A percentile compares a stretch with the other conserved stretches of the same genome.
Evolutionary conservation across 2,797 vertebrate genomes (phyloP).

Genomic region (Myripristis jacobus): DNA sequence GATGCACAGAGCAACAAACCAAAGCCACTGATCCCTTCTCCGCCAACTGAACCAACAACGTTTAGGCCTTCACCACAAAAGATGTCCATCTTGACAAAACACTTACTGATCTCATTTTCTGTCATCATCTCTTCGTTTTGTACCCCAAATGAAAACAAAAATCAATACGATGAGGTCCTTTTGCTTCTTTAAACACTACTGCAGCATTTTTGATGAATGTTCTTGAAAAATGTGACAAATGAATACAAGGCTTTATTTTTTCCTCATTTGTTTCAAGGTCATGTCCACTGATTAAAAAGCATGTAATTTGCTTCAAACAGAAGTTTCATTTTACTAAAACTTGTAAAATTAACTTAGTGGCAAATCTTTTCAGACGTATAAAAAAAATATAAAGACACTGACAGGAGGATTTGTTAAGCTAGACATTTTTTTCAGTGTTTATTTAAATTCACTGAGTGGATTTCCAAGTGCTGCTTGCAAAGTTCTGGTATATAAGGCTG

Average conservation of each 20-base stretch:
- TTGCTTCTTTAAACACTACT: neutral
- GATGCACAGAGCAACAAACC: conserved; percentile 15
- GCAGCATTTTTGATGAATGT: neutral
- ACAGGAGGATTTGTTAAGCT: conserved; percentile 2
- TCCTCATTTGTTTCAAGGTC: neutral
- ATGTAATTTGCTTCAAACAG: conserved; percentile 9
- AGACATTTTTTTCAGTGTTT: conserved; percentile 20
- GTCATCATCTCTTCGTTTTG: conserved; percentile 1
- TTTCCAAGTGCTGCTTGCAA: conserved; percentile 49
- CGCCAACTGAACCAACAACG: conserved; percentile 28
- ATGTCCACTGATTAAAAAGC: neutral
- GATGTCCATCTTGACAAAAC: conserved; percentile 13
- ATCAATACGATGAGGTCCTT: neutral
- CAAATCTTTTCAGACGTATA: conserved; percentile 1
- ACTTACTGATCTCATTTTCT: conserved; percentile 21
- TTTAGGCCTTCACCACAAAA: conserved; percentile 37
- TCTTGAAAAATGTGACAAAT: neutral
- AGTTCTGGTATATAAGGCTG: conserved; percentile 54
- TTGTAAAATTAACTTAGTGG: conserved; percentile 19
- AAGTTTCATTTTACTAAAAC: conserved; percentile 13
- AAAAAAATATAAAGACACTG: too few relatives aligned
- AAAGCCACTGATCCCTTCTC: conserved; percentile 31
- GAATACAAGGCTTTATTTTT: neutral
- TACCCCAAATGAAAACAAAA: neutral
- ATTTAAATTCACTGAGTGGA: conserved; percentile 18